Evolutionary conservation across 2,797 vertebrate species (phyloP).

Genomic region (Cossypha niveicapilla): DNA sequence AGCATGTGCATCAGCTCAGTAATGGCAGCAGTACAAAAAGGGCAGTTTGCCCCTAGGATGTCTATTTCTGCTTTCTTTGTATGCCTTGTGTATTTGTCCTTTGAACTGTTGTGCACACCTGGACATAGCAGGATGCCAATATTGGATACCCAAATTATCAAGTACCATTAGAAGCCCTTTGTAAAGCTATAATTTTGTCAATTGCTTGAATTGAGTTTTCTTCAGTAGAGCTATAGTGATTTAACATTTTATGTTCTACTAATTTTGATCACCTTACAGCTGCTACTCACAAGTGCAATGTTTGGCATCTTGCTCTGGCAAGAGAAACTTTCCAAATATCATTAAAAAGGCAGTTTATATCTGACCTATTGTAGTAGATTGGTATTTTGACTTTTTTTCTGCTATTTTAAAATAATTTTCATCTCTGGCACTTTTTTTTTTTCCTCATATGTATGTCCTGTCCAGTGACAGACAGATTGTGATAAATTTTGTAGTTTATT

Average conservation of each 20-base stretch:
- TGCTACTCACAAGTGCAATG: background rate
- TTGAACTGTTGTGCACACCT: background rate
- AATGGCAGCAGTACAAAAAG: background rate
- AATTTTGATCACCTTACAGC: background rate
- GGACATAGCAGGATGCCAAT: background rate
- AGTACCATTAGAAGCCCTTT: background rate
- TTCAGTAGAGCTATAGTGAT: background rate
- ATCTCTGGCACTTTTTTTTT: background rate
- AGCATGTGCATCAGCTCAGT: fast-evolving
- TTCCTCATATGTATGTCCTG: background rate
- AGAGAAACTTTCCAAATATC: background rate
- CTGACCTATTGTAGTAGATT: background rate
- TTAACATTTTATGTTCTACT: background rate
- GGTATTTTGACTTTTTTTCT: background rate
- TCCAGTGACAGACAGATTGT: constrained; percentile 39
- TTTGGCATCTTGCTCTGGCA: background rate
- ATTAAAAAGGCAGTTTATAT: constrained; percentile 32
- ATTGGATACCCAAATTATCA: background rate
- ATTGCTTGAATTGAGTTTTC: background rate
- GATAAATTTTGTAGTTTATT: constrained; percentile 45
- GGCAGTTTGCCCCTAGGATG: background rate
- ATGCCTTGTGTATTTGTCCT: background rate
- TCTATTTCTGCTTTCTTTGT: background rate
- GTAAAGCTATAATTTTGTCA: background rate
- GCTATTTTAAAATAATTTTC: background rate